A percentile compares a stretch with the other conserved stretches of the same genome.
phyloP scores from a whole-genome alignment of 2,888 invertebrate species.

The Archaeoteleia sp. region DNA sequence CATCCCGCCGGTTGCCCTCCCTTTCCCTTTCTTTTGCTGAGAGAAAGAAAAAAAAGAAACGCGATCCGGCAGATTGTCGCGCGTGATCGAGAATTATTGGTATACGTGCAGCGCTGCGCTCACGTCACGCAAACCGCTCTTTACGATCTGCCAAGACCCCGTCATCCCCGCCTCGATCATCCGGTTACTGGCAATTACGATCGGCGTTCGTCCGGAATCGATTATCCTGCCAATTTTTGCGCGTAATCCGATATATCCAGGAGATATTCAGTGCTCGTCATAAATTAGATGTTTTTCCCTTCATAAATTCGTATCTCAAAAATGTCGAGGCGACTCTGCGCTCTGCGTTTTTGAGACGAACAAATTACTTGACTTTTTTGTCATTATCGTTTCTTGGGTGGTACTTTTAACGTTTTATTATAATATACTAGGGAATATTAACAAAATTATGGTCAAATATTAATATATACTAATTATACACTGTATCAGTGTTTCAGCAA shows the following conservation, averaged over 20 bases:
- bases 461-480: too few relatives aligned
- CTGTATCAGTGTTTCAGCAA: too few relatives aligned
- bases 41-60: conserved; percentile 15
- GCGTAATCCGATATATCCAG: conserved; percentile 53
- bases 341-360: too few relatives aligned
- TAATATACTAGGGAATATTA: too few relatives aligned
- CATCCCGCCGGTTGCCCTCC: conserved; percentile 8
- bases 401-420: too few relatives aligned
- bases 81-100: conserved; percentile 52
- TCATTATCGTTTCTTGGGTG: too few relatives aligned
- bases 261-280: conserved; percentile 29
- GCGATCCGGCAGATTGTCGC: conserved; percentile 45
- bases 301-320: conserved; percentile 12
- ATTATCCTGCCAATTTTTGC: conserved; percentile 63
- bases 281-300: conserved; percentile 25
- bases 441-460: too few relatives aligned
- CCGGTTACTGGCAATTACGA: conserved; percentile 63
- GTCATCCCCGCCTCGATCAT: conserved; percentile 58
- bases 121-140: conserved; percentile 62
- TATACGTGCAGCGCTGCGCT: conserved; percentile 56
- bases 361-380: too few relatives aligned
- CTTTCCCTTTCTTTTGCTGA: conserved; percentile 24
- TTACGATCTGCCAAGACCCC: conserved; percentile 65
- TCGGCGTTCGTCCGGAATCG: conserved; percentile 62
- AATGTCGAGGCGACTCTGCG: too few relatives aligned